These are phyloP conservation scores for Paelopatides confundens DNA, from an alignment of 53 echinoderm and acorn worm species.

Conservation along the genomic window DNA sequence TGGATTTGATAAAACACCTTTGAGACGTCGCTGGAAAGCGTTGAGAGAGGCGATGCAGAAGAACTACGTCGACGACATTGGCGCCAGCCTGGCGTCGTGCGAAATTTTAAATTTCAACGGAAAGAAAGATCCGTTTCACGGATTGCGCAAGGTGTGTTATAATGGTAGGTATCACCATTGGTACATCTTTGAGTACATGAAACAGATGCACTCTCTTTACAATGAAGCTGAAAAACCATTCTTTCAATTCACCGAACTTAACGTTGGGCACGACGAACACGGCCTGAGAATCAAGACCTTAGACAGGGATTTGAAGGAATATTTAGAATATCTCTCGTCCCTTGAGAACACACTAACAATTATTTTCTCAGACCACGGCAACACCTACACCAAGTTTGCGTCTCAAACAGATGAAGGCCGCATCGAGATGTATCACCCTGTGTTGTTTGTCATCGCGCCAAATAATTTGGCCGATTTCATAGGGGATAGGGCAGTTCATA, in stretches of 20 bases:
- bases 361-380: constrained; percentile 85
- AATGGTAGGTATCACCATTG: constrained; percentile 80
- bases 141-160: constrained; percentile 77
- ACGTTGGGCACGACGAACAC: constrained; percentile 72
- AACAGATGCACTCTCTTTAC: constrained; percentile 48
- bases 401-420: constrained; percentile 70
- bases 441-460: constrained; percentile 69
- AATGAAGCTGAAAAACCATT: constrained; percentile 52
- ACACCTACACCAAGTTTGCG: constrained; percentile 79
- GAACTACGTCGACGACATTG: constrained; percentile 73
- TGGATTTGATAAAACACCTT: constrained; percentile 63
- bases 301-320: constrained; percentile 69
- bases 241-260: constrained; percentile 74
- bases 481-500: constrained; percentile 26
- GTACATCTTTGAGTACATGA: constrained; percentile 73
- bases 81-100: constrained; percentile 76
- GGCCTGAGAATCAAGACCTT: constrained; percentile 79
- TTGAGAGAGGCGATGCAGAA: constrained; percentile 47
- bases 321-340: constrained; percentile 60
- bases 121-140: constrained; percentile 87
- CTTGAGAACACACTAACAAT: constrained; percentile 79
- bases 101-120: constrained; percentile 79
- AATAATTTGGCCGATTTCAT: constrained; percentile 58
- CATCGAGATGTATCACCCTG: constrained; percentile 87
- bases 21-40: constrained; percentile 73